phyloP scores from a whole-genome alignment of 2,113 vertebrate genomes.

The Gavialis gangeticus region DNA sequence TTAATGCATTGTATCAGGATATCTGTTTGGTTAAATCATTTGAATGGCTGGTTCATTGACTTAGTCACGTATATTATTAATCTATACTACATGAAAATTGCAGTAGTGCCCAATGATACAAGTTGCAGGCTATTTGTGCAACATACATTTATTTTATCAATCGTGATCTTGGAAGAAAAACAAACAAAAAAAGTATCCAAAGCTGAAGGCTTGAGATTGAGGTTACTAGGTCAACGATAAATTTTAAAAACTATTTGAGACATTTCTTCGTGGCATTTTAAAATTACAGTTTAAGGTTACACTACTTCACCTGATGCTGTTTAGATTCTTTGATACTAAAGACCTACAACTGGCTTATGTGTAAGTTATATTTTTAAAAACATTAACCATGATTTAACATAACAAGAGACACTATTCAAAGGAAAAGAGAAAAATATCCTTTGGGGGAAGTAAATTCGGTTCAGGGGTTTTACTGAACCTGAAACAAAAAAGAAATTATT shows the following conservation, averaged over 20 bases:
- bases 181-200: conserved; percentile 64
- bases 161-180: conserved; percentile 69
- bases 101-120: not conserved
- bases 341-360: conserved; percentile 76
- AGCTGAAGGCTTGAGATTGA: conserved; percentile 70
- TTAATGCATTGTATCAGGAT: not conserved
- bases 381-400: conserved; percentile 76
- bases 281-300: conserved; percentile 77
- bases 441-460: conserved; percentile 73
- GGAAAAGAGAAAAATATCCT: conserved; percentile 60
- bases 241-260: conserved; percentile 77
- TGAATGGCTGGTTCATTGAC: not conserved
- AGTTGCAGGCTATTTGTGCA: not conserved
- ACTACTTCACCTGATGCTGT: conserved; percentile 61
- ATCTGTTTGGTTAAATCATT: not conserved
- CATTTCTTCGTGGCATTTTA: conserved; percentile 75
- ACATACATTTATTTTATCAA: conserved; percentile 13
- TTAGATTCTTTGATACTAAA: conserved; percentile 78
- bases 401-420: conserved; percentile 72
- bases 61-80: not conserved
- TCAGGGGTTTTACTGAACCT: conserved; percentile 76
- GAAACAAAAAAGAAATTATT: conserved; percentile 71
- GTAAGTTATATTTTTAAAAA: conserved; percentile 76
- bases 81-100: not conserved
- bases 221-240: conserved; percentile 80